A percentile compares a stretch with the other conserved stretches of the same genome.
phyloP scores from a whole-genome alignment of 1,140 invertebrate genomes.

The Meloidogyne floridensis region DNA sequence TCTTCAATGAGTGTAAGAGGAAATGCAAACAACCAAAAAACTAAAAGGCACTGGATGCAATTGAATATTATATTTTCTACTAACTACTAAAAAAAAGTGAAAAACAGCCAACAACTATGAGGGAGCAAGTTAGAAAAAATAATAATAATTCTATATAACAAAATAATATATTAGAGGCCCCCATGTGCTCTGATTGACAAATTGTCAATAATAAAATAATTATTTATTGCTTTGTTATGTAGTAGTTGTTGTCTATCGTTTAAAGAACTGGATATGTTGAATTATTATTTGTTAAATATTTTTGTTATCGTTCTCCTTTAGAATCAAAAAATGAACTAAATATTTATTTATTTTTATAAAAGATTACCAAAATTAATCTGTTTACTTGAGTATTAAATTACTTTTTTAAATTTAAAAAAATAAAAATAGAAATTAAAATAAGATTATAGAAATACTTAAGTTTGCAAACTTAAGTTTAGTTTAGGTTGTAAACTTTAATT shows the following conservation, averaged over 20 bases:
- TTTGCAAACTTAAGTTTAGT: no score
- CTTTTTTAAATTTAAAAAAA: no score
- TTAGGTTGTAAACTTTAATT: no score
- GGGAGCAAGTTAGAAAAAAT: background rate
- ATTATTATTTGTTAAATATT: background rate
- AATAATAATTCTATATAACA: background rate
- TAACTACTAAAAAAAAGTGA: background rate
- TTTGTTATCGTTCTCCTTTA: background rate
- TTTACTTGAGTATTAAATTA: no score
- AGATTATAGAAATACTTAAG: no score
- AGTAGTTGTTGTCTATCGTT: background rate
- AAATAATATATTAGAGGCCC: background rate
- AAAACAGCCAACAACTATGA: slow-evolving; percentile 5
- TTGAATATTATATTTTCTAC: background rate
- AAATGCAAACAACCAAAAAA: background rate
- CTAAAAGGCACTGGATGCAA: background rate
- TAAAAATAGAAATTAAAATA: no score
- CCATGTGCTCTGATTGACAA: slow-evolving; percentile 8
- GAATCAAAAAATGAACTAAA: no score
- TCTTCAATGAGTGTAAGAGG: background rate
- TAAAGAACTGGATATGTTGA: background rate
- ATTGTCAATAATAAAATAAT: slow-evolving; percentile 5
- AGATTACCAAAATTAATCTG: no score
- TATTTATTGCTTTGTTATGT: background rate
- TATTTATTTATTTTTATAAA: no score